Conservation (phyloP, 1,140 invertebrate genomes). For the Drosophila nannoptera region DNA sequence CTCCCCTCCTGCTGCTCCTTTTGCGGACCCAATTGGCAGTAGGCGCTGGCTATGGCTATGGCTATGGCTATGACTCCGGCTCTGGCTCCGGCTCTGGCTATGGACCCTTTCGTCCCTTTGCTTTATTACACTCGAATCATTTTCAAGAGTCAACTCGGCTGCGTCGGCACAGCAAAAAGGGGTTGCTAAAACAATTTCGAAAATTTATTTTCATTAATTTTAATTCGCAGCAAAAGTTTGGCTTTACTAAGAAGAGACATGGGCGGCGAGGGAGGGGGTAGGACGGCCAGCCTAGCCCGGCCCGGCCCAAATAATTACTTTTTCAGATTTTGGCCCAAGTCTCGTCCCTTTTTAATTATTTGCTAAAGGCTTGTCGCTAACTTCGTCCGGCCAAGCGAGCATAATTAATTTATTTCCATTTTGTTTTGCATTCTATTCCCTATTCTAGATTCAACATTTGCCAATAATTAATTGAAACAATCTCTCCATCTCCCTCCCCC, state of each 20-base stretch:
- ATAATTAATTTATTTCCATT: slow-evolving; percentile 74
- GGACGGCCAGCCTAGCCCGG: not conserved
- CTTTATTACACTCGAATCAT: slow-evolving; percentile 73
- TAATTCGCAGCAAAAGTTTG: slow-evolving; percentile 71
- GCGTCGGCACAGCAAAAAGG: slow-evolving; percentile 34
- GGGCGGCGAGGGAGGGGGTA: slow-evolving; percentile 1
- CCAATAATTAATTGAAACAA: slow-evolving; percentile 68
- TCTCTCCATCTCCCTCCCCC: slow-evolving; percentile 4
- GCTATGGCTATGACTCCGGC: no score
- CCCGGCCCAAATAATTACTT: slow-evolving; percentile 68
- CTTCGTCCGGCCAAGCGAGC: slow-evolving; percentile 46
- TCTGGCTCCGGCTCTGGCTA: not conserved
- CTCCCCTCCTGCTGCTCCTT: not conserved
- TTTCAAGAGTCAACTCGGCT: slow-evolving; percentile 64
- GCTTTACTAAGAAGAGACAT: slow-evolving; percentile 13
- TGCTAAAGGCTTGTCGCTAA: slow-evolving; percentile 59
- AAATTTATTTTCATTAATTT: slow-evolving; percentile 78
- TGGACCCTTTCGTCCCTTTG: slow-evolving; percentile 58
- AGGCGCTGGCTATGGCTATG: slow-evolving; percentile 9
- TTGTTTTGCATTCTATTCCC: slow-evolving; percentile 20
- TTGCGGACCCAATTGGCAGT: slow-evolving; percentile 22
- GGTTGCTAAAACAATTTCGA: slow-evolving; percentile 71
- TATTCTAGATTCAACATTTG: slow-evolving; percentile 28
- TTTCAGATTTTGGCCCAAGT: slow-evolving; percentile 63
- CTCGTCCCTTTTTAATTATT: slow-evolving; percentile 73